Evolutionary conservation across 2,113 vertebrate genomes (phyloP).

Genomic region (Aix galericulata): DNA sequence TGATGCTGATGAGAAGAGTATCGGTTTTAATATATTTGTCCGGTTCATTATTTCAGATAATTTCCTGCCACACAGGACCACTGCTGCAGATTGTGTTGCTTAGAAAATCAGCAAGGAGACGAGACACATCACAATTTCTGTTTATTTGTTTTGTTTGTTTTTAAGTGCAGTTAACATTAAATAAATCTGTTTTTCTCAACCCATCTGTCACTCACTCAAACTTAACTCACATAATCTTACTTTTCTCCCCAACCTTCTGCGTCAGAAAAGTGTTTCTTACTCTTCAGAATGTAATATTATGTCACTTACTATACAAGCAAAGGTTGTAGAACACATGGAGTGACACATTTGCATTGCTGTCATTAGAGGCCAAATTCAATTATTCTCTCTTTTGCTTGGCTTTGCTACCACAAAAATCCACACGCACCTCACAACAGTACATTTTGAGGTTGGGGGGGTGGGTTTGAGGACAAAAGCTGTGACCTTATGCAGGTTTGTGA

Average conservation of each 20-base stretch:
- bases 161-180: background rate
- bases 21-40: conserved; percentile 48
- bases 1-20: conserved; percentile 63
- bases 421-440: background rate
- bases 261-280: background rate
- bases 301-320: background rate
- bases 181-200: background rate
- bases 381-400: background rate
- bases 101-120: background rate
- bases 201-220: conserved; percentile 19
- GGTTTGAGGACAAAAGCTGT: background rate
- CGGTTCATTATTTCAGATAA: conserved; percentile 32
- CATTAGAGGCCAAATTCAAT: background rate
- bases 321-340: background rate
- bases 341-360: background rate
- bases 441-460: accelerated
- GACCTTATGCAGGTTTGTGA: conserved; percentile 7
- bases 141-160: background rate
- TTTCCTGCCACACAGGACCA: conserved; percentile 23
- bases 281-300: background rate
- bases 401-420: background rate
- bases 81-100: background rate
- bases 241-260: background rate
- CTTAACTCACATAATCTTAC: background rate
- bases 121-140: background rate